Evolutionary conservation across 2,113 vertebrate genomes (phyloP).

Genomic region (Corynorhinus townsendii): DNA sequence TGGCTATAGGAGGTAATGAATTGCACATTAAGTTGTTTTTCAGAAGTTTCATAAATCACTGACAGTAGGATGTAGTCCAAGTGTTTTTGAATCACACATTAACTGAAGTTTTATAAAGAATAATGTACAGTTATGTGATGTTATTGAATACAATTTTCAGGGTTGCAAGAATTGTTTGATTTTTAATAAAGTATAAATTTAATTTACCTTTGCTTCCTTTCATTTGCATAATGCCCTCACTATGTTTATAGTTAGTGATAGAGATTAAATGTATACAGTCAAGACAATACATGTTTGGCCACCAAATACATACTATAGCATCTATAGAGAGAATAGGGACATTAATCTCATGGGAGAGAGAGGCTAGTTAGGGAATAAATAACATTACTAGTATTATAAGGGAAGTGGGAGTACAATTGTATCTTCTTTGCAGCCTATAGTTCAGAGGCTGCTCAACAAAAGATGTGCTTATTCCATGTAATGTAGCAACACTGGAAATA

Average conservation of each 20-base stretch:
- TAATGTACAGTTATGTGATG: not conserved
- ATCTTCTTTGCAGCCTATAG: not conserved
- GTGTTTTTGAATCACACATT: constrained; percentile 28
- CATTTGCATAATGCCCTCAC: not conserved
- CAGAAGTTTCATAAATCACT: constrained; percentile 7
- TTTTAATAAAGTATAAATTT: constrained; percentile 55
- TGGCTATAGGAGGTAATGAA: not conserved
- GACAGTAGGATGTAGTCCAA: not conserved
- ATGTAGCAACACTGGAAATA: not conserved
- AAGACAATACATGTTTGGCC: not conserved
- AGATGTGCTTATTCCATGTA: not conserved
- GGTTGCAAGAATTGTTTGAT: constrained; percentile 3
- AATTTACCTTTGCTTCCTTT: constrained; percentile 5
- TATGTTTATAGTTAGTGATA: not conserved
- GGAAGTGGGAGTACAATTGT: not conserved
- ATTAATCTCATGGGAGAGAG: not conserved
- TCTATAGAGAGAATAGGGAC: not conserved
- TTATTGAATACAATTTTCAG: constrained; percentile 26
- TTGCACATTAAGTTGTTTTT: not conserved
- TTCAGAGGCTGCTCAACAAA: not conserved
- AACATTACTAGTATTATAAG: not conserved
- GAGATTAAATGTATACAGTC: not conserved
- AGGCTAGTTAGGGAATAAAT: not conserved
- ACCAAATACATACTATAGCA: not conserved
- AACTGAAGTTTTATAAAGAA: constrained; percentile 9